Evolutionary conservation across 2,113 vertebrate genomes (phyloP).

Genomic region (Lathamus discolor): DNA sequence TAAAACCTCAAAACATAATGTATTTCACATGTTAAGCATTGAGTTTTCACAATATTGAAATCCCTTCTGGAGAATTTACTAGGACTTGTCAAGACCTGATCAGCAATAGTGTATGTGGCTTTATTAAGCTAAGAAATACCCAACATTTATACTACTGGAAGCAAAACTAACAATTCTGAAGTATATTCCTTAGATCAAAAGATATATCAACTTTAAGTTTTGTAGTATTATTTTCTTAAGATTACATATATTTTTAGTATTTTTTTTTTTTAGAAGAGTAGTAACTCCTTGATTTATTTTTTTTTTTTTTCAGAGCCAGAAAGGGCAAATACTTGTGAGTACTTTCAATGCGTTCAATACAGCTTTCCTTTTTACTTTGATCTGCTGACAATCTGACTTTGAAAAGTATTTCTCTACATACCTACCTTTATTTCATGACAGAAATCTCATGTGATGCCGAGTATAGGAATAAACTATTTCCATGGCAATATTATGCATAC

Average conservation of each 20-base stretch:
- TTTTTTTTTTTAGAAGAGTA: background rate
- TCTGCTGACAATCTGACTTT: background rate
- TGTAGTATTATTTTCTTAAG: background rate
- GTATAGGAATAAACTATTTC: background rate
- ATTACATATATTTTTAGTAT: background rate
- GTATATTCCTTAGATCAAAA: background rate
- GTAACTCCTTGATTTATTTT: background rate
- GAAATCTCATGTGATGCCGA: background rate
- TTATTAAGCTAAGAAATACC: background rate
- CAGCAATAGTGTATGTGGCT: background rate
- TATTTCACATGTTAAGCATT: background rate
- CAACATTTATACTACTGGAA: background rate
- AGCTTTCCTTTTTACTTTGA: background rate
- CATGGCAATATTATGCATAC: background rate
- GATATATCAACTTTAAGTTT: background rate
- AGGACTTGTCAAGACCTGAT: background rate
- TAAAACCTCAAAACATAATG: background rate
- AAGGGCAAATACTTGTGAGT: background rate
- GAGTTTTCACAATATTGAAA: background rate
- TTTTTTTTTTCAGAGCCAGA: background rate
- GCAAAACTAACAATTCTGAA: background rate
- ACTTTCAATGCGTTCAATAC: background rate
- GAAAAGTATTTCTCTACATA: background rate
- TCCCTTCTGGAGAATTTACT: background rate
- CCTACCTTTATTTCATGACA: background rate